phyloP scores from a whole-genome alignment of 2,113 vertebrate species.

The Bettongia penicillata region DNA sequence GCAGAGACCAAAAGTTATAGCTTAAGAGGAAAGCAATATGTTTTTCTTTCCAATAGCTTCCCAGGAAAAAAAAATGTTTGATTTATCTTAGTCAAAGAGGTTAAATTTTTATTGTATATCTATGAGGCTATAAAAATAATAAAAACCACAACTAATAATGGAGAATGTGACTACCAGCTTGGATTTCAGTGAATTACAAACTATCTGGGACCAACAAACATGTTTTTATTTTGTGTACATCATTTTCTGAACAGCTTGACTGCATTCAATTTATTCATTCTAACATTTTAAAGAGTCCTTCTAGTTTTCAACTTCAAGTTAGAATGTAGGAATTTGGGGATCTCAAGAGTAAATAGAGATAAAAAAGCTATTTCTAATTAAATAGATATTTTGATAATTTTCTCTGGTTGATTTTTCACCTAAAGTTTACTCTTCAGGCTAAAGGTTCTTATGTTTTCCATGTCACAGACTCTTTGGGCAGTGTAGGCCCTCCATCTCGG shows the following conservation, averaged over 20 bases:
- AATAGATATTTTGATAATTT: background rate
- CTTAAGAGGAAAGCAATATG: background rate
- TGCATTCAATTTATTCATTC: background rate
- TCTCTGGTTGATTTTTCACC: background rate
- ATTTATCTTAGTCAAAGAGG: background rate
- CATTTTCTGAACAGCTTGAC: fast-evolving
- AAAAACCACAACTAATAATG: background rate
- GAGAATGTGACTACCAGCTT: background rate
- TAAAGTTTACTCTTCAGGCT: background rate
- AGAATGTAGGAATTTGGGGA: background rate
- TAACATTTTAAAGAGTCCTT: background rate
- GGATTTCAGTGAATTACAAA: background rate
- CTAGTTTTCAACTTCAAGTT: background rate
- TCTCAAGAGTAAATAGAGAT: fast-evolving
- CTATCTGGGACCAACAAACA: background rate
- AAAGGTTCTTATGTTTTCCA: background rate
- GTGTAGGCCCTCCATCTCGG: background rate
- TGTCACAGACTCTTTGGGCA: background rate
- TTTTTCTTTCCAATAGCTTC: background rate
- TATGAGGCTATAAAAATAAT: background rate
- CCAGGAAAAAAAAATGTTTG: background rate
- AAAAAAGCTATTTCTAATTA: background rate
- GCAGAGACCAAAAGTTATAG: constrained; percentile 23
- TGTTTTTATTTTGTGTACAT: background rate
- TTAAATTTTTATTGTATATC: background rate